Percentiles rank a stretch among this genome's conserved stretches.
phyloP scores from a whole-genome alignment of 2,888 invertebrate species.

The Clostera curtula region DNA sequence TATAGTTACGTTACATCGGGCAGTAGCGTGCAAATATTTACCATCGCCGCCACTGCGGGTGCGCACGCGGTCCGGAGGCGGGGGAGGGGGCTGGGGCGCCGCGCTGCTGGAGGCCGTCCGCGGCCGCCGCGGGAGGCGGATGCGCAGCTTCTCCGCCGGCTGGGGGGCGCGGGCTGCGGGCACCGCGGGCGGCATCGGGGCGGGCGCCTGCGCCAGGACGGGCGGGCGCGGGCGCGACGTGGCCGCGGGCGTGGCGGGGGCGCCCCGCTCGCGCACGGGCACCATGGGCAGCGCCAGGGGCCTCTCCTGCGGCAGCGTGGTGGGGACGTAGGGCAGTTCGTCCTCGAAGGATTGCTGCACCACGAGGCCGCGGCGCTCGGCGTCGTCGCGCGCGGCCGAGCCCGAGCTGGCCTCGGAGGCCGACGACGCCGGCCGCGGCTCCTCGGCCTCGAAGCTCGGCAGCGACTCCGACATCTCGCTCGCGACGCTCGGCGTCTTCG shows the following conservation, averaged over 20 bases:
- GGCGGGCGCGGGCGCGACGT: slow-evolving; percentile 70
- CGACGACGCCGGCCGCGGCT: slow-evolving; percentile 76
- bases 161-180: slow-evolving; percentile 21
- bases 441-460: slow-evolving; percentile 69
- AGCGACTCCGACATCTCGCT: slow-evolving; percentile 75
- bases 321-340: slow-evolving; percentile 91
- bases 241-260: slow-evolving; percentile 80
- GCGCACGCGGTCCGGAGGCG: slow-evolving; percentile 27
- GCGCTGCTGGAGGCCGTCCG: slow-evolving; percentile 21
- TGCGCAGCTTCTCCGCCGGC: slow-evolving; percentile 44
- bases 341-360: slow-evolving; percentile 89
- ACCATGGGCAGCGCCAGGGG: slow-evolving; percentile 87
- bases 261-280: slow-evolving; percentile 76
- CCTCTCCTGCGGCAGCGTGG: slow-evolving; percentile 90
- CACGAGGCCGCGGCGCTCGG: slow-evolving; percentile 82
- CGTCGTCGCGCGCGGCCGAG: slow-evolving; percentile 69
- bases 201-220: slow-evolving; percentile 22
- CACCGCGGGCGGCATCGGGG: slow-evolving; percentile 18
- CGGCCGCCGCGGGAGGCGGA: slow-evolving; percentile 50
- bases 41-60: slow-evolving; percentile 47
- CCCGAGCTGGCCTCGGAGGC: slow-evolving; percentile 79
- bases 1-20: no score
- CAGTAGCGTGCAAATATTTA: slow-evolving; percentile 17
- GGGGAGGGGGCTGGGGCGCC: slow-evolving; percentile 25
- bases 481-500: slow-evolving; percentile 77